Evolutionary conservation across 2,113 vertebrate genomes (phyloP).

Genomic region (Manacus vitellinus): DNA sequence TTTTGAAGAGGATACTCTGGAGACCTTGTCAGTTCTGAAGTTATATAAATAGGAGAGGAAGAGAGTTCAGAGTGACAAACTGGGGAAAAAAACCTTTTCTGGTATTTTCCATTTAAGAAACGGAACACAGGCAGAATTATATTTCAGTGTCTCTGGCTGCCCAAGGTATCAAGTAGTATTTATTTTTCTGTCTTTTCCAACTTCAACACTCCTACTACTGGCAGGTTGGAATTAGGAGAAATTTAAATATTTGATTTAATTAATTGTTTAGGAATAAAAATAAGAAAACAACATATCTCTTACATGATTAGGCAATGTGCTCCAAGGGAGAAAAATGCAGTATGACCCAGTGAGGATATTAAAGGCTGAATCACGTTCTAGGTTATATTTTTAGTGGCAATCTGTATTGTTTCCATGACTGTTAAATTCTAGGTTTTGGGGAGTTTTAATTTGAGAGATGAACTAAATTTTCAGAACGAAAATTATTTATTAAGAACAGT

Average conservation of each 20-base stretch:
- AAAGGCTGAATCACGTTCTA: background rate
- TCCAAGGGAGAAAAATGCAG: background rate
- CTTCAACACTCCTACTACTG: background rate
- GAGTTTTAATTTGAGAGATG: background rate
- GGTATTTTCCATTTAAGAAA: background rate
- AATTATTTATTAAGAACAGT: background rate
- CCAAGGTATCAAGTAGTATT: background rate
- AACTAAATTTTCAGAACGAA: background rate
- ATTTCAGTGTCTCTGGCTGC: background rate
- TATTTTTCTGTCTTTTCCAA: background rate
- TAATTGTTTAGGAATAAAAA: background rate
- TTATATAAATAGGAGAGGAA: background rate
- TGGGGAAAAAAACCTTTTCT: background rate
- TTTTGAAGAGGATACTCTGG: background rate
- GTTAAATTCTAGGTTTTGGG: background rate
- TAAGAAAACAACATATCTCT: background rate
- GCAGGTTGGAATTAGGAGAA: background rate
- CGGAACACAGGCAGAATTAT: background rate
- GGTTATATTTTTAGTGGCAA: background rate
- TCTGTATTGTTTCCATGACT: background rate
- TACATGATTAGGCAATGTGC: background rate
- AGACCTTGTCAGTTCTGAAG: background rate
- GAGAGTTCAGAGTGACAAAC: background rate
- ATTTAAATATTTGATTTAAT: background rate
- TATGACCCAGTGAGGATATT: background rate